Conservation (phyloP, 2,797 vertebrate genomes). For the Thunnus albacares region DNA sequence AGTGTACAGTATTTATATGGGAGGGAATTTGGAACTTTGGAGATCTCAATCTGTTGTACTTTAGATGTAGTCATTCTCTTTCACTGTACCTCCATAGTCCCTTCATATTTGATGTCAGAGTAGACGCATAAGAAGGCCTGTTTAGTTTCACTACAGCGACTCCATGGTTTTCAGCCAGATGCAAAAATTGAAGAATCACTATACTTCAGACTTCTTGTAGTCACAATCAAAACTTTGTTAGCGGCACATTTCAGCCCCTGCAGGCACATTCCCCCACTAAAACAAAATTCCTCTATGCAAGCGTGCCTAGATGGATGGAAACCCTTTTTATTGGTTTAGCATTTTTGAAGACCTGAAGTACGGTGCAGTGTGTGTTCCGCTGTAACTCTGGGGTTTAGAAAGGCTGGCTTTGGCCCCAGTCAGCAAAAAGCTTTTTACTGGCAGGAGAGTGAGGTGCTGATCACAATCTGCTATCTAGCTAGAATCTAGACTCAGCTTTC, state of each 20-base stretch:
- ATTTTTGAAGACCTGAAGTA: slow-evolving; percentile 75
- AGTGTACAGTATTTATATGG: slow-evolving; percentile 17
- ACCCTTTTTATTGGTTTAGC: slow-evolving; percentile 81
- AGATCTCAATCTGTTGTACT: slow-evolving; percentile 47
- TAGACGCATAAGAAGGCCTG: slow-evolving; percentile 52
- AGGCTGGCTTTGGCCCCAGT: slow-evolving; percentile 79
- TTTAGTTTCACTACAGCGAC: slow-evolving; percentile 40
- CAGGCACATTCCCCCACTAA: slow-evolving; percentile 52
- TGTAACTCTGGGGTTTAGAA: slow-evolving; percentile 72
- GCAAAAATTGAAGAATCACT: slow-evolving; percentile 59
- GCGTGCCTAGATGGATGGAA: slow-evolving; percentile 75
- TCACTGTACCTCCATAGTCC: slow-evolving; percentile 23
- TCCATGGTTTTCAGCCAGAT: slow-evolving; percentile 44
- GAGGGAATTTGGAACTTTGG: slow-evolving; percentile 1
- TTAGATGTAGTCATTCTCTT: slow-evolving; percentile 39
- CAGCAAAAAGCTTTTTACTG: slow-evolving; percentile 85
- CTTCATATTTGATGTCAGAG: slow-evolving; percentile 52
- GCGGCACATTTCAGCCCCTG: slow-evolving; percentile 53
- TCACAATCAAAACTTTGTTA: slow-evolving; percentile 76
- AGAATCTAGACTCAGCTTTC: slow-evolving; percentile 79
- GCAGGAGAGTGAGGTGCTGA: slow-evolving; percentile 79
- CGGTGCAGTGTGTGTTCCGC: slow-evolving; percentile 69
- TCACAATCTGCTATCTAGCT: slow-evolving; percentile 82
- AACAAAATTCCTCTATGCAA: slow-evolving; percentile 62
- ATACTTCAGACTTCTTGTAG: slow-evolving; percentile 57